Percentiles rank a stretch among this genome's conserved stretches.
These are phyloP conservation scores for Branchinecta lindahli DNA, from an alignment of 1,140 invertebrate species.

Conservation along the genomic window DNA sequence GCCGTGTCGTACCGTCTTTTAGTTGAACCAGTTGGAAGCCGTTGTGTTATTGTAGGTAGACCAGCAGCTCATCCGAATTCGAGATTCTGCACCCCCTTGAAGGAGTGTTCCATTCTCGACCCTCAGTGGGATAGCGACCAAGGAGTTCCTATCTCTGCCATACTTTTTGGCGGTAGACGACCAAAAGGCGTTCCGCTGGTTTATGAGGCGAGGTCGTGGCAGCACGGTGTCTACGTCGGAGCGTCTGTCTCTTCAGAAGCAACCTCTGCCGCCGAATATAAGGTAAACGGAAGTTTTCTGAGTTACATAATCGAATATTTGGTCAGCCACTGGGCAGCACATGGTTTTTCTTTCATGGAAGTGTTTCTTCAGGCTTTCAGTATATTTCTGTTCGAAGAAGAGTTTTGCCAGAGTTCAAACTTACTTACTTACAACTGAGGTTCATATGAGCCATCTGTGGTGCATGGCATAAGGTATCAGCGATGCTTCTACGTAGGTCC, in stretches of 20 bases:
- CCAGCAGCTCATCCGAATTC: constrained; percentile 88
- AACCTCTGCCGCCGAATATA: constrained; percentile 44
- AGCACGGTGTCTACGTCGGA: constrained; percentile 44
- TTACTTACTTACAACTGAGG: too few species aligned
- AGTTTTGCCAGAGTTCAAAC: too few species aligned
- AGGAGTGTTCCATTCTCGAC: constrained; percentile 41
- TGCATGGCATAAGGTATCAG: too few species aligned
- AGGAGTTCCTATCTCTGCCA: constrained; percentile 41
- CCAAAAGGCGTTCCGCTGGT: constrained; percentile 44
- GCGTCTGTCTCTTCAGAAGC: constrained; percentile 43
- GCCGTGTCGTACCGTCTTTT: too few species aligned
- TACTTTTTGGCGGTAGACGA: constrained; percentile 44
- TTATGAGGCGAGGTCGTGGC: constrained; percentile 42
- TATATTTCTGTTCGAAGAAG: too few species aligned
- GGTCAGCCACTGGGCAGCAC: background rate
- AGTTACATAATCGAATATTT: background rate
- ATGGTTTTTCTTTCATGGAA: too few species aligned
- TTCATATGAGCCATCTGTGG: too few species aligned
- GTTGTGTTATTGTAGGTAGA: background rate
- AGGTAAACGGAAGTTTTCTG: constrained; percentile 28
- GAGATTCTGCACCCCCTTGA: constrained; percentile 42
- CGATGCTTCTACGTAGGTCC: too few species aligned
- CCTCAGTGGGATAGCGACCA: constrained; percentile 35
- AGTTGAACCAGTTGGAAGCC: too few species aligned
- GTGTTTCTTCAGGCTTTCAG: too few species aligned